phyloP scores from a whole-genome alignment of 2,888 invertebrate species.

The Pseudococcus jackbeardsleyi region DNA sequence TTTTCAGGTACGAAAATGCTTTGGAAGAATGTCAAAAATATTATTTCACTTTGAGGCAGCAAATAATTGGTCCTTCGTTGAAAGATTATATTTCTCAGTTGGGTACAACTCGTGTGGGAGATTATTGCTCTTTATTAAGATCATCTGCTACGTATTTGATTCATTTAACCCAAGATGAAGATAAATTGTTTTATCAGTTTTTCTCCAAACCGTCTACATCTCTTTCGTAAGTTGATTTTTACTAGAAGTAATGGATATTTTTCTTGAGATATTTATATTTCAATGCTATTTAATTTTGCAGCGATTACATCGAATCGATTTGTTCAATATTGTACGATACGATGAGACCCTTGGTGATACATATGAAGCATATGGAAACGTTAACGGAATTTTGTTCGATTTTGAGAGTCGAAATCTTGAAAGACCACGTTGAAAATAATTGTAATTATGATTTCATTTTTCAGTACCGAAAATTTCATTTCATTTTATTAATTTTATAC shows the following conservation, averaged over 20 bases:
- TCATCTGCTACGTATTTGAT: conserved; percentile 91
- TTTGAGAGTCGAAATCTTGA: conserved; percentile 89
- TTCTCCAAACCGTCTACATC: conserved; percentile 80
- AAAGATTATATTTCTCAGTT: conserved; percentile 63
- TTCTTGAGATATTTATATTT: not conserved
- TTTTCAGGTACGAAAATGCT: conserved; percentile 64
- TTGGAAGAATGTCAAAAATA: conserved; percentile 65
- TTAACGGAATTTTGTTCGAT: conserved; percentile 96
- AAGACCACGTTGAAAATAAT: conserved; percentile 89
- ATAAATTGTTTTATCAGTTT: conserved; percentile 91
- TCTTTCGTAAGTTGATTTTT: conserved; percentile 73
- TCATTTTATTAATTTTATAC: conserved; percentile 19
- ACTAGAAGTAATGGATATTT: not conserved
- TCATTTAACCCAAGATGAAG: conserved; percentile 95
- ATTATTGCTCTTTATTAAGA: conserved; percentile 87
- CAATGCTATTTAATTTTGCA: not conserved
- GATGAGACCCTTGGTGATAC: conserved; percentile 92
- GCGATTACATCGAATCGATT: conserved; percentile 76
- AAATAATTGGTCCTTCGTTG: conserved; percentile 65
- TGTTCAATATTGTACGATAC: conserved; percentile 93
- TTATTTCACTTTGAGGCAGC: conserved; percentile 65
- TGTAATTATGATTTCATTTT: conserved; percentile 73
- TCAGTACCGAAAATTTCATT: not conserved
- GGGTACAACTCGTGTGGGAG: conserved; percentile 69
- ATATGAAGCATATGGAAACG: conserved; percentile 97